These are phyloP conservation scores for Chrysemys picta DNA, from an alignment of 2,113 vertebrate species.

Conservation along the genomic window DNA sequence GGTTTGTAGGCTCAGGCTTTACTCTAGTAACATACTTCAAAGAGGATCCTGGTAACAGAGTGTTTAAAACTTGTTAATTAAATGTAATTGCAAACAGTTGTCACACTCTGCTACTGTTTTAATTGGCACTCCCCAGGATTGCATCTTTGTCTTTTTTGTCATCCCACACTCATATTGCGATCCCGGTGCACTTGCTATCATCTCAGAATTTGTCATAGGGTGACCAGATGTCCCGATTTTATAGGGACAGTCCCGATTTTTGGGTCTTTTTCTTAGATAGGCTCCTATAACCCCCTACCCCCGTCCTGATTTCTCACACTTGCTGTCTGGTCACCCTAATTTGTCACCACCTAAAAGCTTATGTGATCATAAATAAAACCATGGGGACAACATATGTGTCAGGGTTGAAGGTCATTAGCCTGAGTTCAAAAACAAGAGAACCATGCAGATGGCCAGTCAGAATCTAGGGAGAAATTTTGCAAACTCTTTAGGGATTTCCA, in stretches of 20 bases:
- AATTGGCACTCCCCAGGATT: constrained; percentile 49
- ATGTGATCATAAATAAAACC: constrained; percentile 68
- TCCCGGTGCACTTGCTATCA: constrained; percentile 57
- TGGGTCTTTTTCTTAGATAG: too few species aligned
- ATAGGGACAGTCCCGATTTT: too few species aligned
- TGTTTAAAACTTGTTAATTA: constrained; percentile 73
- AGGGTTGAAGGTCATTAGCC: constrained; percentile 55
- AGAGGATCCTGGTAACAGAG: constrained; percentile 11
- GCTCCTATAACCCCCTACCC: too few species aligned
- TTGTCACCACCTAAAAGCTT: constrained; percentile 67
- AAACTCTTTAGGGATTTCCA: background rate
- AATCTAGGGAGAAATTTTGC: background rate
- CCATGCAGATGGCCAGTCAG: background rate
- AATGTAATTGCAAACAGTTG: constrained; percentile 72
- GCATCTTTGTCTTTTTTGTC: constrained; percentile 48
- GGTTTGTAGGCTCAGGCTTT: background rate
- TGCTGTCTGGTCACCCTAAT: constrained; percentile 15
- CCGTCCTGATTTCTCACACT: too few species aligned
- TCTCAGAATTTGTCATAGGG: constrained; percentile 64
- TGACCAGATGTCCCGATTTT: too few species aligned
- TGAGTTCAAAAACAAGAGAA: constrained; percentile 26
- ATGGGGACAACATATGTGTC: constrained; percentile 55
- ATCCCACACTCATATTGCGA: constrained; percentile 16
- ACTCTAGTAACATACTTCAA: constrained; percentile 34
- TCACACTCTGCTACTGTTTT: constrained; percentile 64